These are phyloP conservation scores for Megalops atlanticus DNA, from an alignment of 2,113 vertebrate species.

Conservation along the genomic window DNA sequence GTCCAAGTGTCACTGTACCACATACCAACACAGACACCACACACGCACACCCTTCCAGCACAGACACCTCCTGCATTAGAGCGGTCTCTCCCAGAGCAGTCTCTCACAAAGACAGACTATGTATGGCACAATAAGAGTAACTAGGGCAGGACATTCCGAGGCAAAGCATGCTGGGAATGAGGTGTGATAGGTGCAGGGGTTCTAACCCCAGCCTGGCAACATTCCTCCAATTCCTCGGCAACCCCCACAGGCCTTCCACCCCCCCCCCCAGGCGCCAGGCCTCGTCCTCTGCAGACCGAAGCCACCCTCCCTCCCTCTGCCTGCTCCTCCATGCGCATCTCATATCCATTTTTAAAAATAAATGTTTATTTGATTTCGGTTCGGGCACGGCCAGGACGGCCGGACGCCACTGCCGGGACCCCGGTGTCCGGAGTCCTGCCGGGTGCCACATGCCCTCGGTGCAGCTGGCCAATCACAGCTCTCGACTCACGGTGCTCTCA, in stretches of 20 bases:
- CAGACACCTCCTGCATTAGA: too few relatives aligned
- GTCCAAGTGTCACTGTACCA: neutral
- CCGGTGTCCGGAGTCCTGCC: neutral
- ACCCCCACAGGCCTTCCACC: neutral
- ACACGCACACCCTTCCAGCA: too few relatives aligned
- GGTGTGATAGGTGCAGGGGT: neutral
- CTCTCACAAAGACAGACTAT: neutral
- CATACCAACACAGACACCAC: neutral
- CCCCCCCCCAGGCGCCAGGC: neutral
- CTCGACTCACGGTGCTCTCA: neutral
- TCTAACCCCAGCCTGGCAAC: neutral
- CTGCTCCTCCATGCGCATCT: neutral
- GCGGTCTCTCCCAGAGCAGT: too few relatives aligned
- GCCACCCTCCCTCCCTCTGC: neutral
- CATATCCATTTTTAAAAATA: neutral
- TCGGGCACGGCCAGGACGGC: neutral
- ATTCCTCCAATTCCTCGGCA: neutral
- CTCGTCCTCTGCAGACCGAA: neutral
- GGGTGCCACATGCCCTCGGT: too few relatives aligned
- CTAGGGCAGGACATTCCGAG: neutral
- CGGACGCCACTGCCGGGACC: neutral
- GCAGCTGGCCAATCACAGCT: neutral
- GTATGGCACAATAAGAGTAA: neutral
- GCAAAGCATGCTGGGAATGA: slow-evolving; percentile 7
- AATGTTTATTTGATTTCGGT: neutral